Base-by-base conservation (phyloP, 2,113 vertebrate species). In the Calyptommatus sinebrachiatus region DNA sequence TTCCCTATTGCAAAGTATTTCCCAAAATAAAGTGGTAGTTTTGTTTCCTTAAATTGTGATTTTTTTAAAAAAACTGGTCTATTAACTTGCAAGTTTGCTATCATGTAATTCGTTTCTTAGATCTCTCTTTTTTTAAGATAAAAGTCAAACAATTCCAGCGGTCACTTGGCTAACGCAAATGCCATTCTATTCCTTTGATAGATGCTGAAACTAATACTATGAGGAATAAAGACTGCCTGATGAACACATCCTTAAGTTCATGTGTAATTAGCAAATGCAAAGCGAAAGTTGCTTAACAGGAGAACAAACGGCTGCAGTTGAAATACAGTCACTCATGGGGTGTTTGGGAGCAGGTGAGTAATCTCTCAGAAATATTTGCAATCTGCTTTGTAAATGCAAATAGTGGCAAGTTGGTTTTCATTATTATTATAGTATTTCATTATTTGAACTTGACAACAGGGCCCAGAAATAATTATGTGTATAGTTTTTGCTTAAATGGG, bases 401-500 rank as follows among this genome's bases (percentile, higher is more conserved):
- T 79, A 66, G 73, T 82, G 73, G 7, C 67, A 67, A 80, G 28
- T 31, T 57, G 14, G 14, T 57, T 50, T 50, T 80, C 71, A 66
- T 68, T 85, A 65, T 84, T 85, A 81, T 90, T 83, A 53, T 88
- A 41, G 50, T 46, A 73, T 72, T 77, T 80, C 65, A 82, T 88
- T 73, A 69, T 80, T 93, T 89, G 78, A 76, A 78, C 63, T 14
- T 63, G 76, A 75, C 76, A 89, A 78, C 68, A 63, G 76, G 57
- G 77, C 84, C 87, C 76, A 78, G 80, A 79, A 77, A 83, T 91
- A 90, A 90, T 87, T 89, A 62, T 83, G 71, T 74, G 74, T 82
- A 70, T 80, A 53, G 16, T 60, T 91, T 92, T 80, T 90, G 73
- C 92, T 92, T 90, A 86, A 90, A 88, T 88, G 86, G 88, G 77